Evolutionary conservation across 2,797 vertebrate genomes (phyloP), one percentile per base, ranked within the genome.

Genomic region (Picus viridis): DNA sequence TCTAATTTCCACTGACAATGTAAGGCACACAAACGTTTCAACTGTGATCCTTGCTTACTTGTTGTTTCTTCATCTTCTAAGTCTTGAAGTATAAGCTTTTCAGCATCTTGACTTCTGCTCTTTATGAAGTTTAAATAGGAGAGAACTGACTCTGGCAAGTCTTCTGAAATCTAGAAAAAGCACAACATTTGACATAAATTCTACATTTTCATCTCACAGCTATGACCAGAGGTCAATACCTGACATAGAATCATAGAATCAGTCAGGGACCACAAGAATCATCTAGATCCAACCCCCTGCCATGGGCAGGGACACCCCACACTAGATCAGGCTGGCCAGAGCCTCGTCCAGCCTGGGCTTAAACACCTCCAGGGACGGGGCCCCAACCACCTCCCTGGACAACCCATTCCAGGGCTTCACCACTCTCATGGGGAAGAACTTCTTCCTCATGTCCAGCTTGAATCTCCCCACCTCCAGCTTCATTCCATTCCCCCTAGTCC

Each of bases 81-180:
- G 43, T 98, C 97, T 88, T 98, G 96, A 43, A 98, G 94, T 86
- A 99, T 96, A 58, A 98, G 69, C 20, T 97, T 97, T 95, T 99
- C 98, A 88, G 97, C 97, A 41, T 86, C 91, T 86, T 97, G 97
- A 81, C 97, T 97, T 95, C 97, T 98, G 70, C 92, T 98, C 89
- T 96, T 98, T 36, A 98, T 97, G 58, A 97, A 88, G 84, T 98
- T 96, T 93, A 99, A 97, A 97, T 97, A 99, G 56, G 96, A 97
- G 56, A 98, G 75, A 89, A 99, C 88, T 20, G 98, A 98, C 36
- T 97, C 95, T 17, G 98, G 98, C 39, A 99, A 94, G 29, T 97
- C 97, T 87, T 94, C 97, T 24, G 93, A 80, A 87, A 90, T 89
- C 98, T 99, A 86, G 74, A 96, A 95, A 75, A 76, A 71, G 29